Conservation (phyloP, 2,797 vertebrate genomes). For the Syngnathus rostellatus region DNA sequence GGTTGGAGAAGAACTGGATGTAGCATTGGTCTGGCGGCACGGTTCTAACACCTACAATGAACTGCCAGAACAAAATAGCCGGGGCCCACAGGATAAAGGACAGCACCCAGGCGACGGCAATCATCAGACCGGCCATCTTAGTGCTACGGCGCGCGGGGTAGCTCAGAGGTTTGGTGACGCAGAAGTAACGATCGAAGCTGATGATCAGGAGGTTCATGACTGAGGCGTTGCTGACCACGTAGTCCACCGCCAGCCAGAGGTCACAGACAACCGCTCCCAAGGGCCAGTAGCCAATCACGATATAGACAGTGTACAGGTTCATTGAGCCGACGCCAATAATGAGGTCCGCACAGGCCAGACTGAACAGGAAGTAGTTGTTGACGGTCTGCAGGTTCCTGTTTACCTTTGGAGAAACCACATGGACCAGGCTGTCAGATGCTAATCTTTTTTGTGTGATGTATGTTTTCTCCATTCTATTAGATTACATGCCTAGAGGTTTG, state of each 20-base stretch:
- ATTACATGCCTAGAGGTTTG: slow-evolving; percentile 29
- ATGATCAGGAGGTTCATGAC: slow-evolving; percentile 99
- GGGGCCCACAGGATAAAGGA: slow-evolving; percentile 95
- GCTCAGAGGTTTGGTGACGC: slow-evolving; percentile 94
- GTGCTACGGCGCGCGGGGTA: slow-evolving; percentile 89
- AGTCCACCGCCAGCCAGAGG: slow-evolving; percentile 95
- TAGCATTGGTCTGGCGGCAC: slow-evolving; percentile 76
- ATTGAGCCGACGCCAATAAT: slow-evolving; percentile 95
- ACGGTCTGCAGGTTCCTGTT: slow-evolving; percentile 96
- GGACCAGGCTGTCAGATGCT: slow-evolving; percentile 45
- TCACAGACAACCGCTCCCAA: slow-evolving; percentile 90
- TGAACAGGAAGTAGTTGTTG: slow-evolving; percentile 99
- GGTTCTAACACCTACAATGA: slow-evolving; percentile 82
- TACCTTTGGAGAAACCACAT: slow-evolving; percentile 70
- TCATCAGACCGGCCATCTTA: slow-evolving; percentile 96
- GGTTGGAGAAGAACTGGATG: slow-evolving; percentile 96
- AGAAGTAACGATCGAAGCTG: slow-evolving; percentile 97
- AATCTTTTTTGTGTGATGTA: slow-evolving; percentile 52
- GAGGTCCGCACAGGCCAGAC: slow-evolving; percentile 90
- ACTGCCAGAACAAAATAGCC: slow-evolving; percentile 97
- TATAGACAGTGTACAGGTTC: slow-evolving; percentile 94
- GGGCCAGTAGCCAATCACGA: slow-evolving; percentile 92
- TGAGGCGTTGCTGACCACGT: slow-evolving; percentile 92
- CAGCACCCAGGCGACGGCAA: slow-evolving; percentile 87
- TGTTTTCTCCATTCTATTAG: slow-evolving; percentile 43